Percentiles rank a stretch among this genome's conserved stretches.
Evolutionary conservation across 1,140 invertebrate species (phyloP).

Genomic region (Protaetia brevitarsis): DNA sequence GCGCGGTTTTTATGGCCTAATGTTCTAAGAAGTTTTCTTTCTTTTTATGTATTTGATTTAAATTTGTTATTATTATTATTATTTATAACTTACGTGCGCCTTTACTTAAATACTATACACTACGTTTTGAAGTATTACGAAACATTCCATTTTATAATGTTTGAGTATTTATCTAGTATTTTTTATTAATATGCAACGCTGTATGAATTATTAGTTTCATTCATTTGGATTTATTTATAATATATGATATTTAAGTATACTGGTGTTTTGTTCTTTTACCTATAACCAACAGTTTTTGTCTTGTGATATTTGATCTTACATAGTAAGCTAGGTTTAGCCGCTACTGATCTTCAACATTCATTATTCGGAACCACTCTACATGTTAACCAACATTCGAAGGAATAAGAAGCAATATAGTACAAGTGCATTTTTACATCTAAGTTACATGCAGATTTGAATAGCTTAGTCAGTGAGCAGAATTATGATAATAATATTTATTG

Average conservation of each 20-base stretch:
- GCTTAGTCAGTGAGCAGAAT: no score
- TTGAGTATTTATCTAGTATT: slow-evolving; percentile 14
- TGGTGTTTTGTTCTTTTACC: background rate
- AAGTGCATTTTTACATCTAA: no score
- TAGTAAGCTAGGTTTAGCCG: no score
- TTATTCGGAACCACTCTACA: no score
- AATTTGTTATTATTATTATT: slow-evolving; percentile 6
- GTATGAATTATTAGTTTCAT: slow-evolving; percentile 13
- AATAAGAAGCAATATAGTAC: no score
- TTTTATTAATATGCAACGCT: slow-evolving; percentile 7
- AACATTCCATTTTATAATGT: slow-evolving; percentile 22
- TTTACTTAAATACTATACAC: slow-evolving; percentile 7
- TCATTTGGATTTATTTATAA: slow-evolving; percentile 11
- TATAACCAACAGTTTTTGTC: background rate
- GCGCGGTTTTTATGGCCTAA: slow-evolving; percentile 12
- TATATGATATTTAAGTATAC: slow-evolving; percentile 15
- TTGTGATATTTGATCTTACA: no score
- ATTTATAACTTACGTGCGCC: slow-evolving; percentile 13
- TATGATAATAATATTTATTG: no score
- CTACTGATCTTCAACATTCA: no score
- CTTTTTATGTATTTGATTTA: background rate
- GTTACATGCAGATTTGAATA: no score
- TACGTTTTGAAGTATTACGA: slow-evolving; percentile 18
- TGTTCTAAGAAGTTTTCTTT: background rate
- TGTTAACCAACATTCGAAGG: no score